Percentiles rank a stretch among this genome's conserved stretches.
Evolutionary conservation across 2,797 vertebrate genomes (phyloP).

Genomic region (Enteromius mattozi): DNA sequence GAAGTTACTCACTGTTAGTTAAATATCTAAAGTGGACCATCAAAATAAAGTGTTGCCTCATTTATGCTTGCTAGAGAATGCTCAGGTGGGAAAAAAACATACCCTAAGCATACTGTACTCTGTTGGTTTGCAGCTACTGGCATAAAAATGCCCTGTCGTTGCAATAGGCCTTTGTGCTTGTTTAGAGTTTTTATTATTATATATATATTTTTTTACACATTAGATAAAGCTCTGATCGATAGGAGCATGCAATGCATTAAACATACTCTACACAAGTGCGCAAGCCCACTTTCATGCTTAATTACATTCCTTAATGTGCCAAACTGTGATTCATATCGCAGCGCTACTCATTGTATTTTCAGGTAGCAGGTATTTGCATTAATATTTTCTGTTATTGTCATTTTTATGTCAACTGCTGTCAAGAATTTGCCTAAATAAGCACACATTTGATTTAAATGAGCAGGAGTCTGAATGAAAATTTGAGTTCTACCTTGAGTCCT

Average conservation of each 20-base stretch:
- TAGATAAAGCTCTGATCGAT: no score
- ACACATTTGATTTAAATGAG: not conserved
- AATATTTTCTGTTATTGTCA: not conserved
- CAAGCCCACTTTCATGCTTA: no score
- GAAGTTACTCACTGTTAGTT: no score
- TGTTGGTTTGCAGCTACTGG: constrained; percentile 10
- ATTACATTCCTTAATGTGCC: no score
- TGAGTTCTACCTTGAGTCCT: not conserved
- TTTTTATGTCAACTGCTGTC: not conserved
- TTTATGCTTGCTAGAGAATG: not conserved
- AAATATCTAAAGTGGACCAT: no score
- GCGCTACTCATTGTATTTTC: not conserved
- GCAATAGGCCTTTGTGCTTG: not conserved
- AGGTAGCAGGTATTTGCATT: not conserved
- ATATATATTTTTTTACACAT: no score
- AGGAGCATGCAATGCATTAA: no score
- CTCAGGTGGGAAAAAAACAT: not conserved
- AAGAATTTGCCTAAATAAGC: no score
- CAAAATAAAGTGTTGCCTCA: no score
- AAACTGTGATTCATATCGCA: not conserved
- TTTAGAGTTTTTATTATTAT: no score
- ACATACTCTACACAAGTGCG: no score
- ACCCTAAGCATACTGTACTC: no score
- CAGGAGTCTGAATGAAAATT: not conserved
- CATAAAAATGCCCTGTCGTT: not conserved